Evolutionary conservation across 37 sponge, comb jelly and placozoan genomes (phyloP).

Genomic region (Theonella swinhoei): DNA sequence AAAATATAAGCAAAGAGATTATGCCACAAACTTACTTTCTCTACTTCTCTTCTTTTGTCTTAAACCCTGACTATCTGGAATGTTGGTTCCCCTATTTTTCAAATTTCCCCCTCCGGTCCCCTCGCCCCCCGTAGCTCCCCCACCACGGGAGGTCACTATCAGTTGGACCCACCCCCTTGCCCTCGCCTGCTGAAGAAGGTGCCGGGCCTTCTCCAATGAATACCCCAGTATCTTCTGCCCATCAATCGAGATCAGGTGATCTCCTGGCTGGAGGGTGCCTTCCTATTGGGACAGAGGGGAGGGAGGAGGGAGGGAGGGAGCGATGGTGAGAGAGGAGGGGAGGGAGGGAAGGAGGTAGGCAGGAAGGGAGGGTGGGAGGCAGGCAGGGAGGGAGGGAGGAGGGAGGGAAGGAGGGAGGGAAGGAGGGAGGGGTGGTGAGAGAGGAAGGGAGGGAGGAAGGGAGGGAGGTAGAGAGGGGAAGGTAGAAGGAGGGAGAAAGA

Average conservation of each 20-base stretch:
- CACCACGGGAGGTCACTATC: slow-evolving; percentile 32
- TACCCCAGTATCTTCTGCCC: slow-evolving; percentile 65
- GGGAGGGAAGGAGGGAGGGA: not conserved
- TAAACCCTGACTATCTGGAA: slow-evolving; percentile 10
- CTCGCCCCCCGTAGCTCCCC: not conserved
- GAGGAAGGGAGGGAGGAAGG: no score
- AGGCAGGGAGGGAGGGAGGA: not conserved
- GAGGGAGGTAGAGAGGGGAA: no score
- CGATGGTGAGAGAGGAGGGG: no score
- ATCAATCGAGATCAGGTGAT: slow-evolving; percentile 73
- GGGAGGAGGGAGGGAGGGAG: no score
- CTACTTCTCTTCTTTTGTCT: slow-evolving; percentile 12
- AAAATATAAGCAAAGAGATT: no score
- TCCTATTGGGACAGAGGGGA: slow-evolving; percentile 31
- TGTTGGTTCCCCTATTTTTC: not conserved
- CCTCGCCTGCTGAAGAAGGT: slow-evolving; percentile 39
- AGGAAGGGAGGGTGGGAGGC: no score
- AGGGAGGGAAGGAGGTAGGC: no score
- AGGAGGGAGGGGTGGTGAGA: no score
- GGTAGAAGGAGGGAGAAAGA: no score
- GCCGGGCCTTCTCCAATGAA: slow-evolving; percentile 48
- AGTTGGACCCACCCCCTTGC: slow-evolving; percentile 42
- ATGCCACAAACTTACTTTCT: not conserved
- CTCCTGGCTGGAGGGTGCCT: slow-evolving; percentile 69
- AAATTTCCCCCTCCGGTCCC: not conserved